These are phyloP conservation scores for Epinephelus awoara DNA, from an alignment of 2,797 vertebrate genomes.

Conservation along the genomic window DNA sequence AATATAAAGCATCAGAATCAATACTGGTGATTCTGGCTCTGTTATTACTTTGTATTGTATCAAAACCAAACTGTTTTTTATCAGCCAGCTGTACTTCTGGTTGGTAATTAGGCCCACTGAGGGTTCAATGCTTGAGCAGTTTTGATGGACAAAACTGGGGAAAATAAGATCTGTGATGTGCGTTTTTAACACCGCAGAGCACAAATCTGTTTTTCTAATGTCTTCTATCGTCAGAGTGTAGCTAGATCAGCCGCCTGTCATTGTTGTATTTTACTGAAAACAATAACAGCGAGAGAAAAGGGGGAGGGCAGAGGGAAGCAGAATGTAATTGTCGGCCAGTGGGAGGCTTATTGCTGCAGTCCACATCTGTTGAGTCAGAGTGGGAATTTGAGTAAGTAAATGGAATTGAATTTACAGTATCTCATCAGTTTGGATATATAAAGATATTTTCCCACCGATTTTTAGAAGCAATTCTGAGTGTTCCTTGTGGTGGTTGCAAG, in stretches of 20 bases:
- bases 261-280: constrained; percentile 7
- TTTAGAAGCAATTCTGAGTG: not conserved
- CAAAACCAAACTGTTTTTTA: not conserved
- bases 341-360: constrained; percentile 9
- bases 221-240: not conserved
- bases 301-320: not conserved
- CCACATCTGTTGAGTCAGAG: constrained; percentile 34
- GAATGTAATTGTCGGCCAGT: not conserved
- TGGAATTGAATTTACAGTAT: constrained; percentile 24
- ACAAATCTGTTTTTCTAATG: not conserved
- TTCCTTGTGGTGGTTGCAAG: not conserved
- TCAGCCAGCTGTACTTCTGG: not conserved
- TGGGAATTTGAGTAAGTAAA: constrained; percentile 20
- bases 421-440: not conserved
- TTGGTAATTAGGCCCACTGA: constrained; percentile 12
- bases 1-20: not conserved
- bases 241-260: constrained; percentile 17
- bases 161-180: not conserved
- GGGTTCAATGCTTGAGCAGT: not conserved
- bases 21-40: not conserved
- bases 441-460: constrained; percentile 16
- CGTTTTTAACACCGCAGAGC: constrained; percentile 18
- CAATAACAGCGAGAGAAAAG: not conserved
- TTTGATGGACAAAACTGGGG: constrained; percentile 7
- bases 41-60: not conserved